Conservation (phyloP, 2,113 vertebrate genomes). For the Cryptomyrus ogoouensis region DNA sequence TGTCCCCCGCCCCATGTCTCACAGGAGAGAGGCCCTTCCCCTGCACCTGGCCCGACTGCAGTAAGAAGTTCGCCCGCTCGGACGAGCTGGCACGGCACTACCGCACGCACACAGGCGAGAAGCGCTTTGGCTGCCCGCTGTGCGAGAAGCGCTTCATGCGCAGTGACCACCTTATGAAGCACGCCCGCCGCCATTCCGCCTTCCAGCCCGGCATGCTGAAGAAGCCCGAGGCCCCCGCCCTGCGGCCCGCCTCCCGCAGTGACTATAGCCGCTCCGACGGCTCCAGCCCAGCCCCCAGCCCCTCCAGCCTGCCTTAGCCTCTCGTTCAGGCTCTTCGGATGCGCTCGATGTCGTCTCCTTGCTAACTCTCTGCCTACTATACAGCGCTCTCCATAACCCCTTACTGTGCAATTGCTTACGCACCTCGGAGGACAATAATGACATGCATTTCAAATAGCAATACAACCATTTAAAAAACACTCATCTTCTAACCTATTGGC, state of each 20-base stretch:
- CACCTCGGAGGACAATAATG: constrained; percentile 42
- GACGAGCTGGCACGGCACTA: constrained; percentile 94
- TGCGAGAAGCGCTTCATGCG: constrained; percentile 98
- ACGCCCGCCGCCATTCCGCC: constrained; percentile 84
- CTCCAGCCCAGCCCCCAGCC: constrained; percentile 85
- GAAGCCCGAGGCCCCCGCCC: constrained; percentile 58
- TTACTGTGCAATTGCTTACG: constrained; percentile 64
- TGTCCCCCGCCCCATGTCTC: constrained; percentile 36
- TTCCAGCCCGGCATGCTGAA: constrained; percentile 93
- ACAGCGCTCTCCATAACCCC: constrained; percentile 70
- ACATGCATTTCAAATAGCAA: constrained; percentile 61
- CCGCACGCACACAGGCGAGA: constrained; percentile 97
- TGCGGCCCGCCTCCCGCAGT: constrained; percentile 80
- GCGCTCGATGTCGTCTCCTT: constrained; percentile 18
- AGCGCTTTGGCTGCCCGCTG: constrained; percentile 89
- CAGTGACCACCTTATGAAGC: constrained; percentile 94
- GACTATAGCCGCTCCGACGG: constrained; percentile 94
- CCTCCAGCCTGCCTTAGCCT: constrained; percentile 85
- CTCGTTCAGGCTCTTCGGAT: not conserved
- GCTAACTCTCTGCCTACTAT: constrained; percentile 62
- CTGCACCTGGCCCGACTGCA: constrained; percentile 92
- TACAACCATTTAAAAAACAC: constrained; percentile 51
- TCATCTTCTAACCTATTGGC: constrained; percentile 52
- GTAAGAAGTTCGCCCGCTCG: constrained; percentile 93
- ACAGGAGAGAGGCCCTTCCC: constrained; percentile 86